Conservation (phyloP, 2,888 invertebrate genomes). For the Phorcus lineatus region DNA sequence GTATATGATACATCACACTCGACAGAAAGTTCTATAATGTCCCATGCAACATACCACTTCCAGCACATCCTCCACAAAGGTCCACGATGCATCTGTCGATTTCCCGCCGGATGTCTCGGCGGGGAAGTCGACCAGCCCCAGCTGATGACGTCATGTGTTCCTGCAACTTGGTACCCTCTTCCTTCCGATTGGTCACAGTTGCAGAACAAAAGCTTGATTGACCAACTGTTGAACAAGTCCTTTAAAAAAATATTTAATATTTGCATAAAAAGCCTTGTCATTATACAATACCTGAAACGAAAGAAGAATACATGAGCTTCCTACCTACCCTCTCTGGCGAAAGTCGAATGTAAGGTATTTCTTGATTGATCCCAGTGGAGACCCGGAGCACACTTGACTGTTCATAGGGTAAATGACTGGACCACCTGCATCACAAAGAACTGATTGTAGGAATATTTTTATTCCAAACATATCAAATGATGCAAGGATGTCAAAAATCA, state of each 20-base stretch:
- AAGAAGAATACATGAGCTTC: too few relatives aligned
- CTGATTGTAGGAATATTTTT: too few relatives aligned
- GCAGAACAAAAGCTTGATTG: not conserved
- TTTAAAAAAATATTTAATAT: not conserved
- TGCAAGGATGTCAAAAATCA: too few relatives aligned
- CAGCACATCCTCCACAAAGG: slow-evolving; percentile 54
- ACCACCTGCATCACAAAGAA: too few relatives aligned
- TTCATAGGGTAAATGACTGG: not conserved
- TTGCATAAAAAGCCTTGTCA: too few relatives aligned
- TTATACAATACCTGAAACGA: too few relatives aligned
- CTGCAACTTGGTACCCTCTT: slow-evolving; percentile 41
- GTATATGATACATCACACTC: too few relatives aligned
- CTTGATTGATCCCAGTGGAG: not conserved
- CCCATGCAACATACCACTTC: too few relatives aligned
- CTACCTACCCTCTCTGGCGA: not conserved
- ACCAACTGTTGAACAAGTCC: not conserved
- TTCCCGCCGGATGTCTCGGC: slow-evolving; percentile 42
- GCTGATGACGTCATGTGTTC: slow-evolving; percentile 48
- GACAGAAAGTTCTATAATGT: too few relatives aligned
- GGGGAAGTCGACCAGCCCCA: slow-evolving; percentile 45
- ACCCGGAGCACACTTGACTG: not conserved
- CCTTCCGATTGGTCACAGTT: slow-evolving; percentile 29
- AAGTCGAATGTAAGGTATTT: not conserved
- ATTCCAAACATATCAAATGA: too few relatives aligned
- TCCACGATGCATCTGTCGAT: slow-evolving; percentile 47